Evolutionary conservation across 2,888 invertebrate species (phyloP).

Genomic region (Cyaniris semiargus): DNA sequence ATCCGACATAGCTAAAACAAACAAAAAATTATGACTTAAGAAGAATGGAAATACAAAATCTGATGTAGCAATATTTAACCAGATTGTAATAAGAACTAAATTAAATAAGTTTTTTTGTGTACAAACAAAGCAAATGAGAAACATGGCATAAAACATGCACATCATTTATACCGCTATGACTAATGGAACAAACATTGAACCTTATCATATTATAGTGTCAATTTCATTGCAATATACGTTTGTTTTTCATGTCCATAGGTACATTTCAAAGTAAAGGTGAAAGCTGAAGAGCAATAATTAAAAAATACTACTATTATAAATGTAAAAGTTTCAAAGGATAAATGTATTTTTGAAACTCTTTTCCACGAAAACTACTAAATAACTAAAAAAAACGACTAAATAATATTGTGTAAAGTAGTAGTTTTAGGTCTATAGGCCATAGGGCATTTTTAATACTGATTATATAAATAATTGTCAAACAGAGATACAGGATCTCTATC

Average conservation of each 20-base stretch:
- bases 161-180: background rate
- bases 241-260: too few species aligned
- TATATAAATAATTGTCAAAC: too few species aligned
- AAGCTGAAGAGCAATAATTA: background rate
- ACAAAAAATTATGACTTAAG: background rate
- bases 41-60: background rate
- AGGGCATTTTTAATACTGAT: too few species aligned
- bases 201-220: background rate
- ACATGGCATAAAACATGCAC: background rate
- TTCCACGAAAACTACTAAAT: too few species aligned
- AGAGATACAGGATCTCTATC: too few species aligned
- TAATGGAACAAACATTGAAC: background rate
- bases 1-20: slow-evolving; percentile 89
- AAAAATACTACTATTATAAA: background rate
- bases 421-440: too few species aligned
- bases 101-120: too few species aligned
- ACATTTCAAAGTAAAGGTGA: too few species aligned
- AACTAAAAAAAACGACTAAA: too few species aligned
- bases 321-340: background rate
- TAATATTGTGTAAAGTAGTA: too few species aligned
- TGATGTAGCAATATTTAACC: background rate
- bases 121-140: background rate
- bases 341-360: too few species aligned
- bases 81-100: background rate
- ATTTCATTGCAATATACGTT: too few species aligned